These are phyloP conservation scores for Zaprionus lachaisei DNA, from an alignment of 1,140 invertebrate species.

Conservation along the genomic window DNA sequence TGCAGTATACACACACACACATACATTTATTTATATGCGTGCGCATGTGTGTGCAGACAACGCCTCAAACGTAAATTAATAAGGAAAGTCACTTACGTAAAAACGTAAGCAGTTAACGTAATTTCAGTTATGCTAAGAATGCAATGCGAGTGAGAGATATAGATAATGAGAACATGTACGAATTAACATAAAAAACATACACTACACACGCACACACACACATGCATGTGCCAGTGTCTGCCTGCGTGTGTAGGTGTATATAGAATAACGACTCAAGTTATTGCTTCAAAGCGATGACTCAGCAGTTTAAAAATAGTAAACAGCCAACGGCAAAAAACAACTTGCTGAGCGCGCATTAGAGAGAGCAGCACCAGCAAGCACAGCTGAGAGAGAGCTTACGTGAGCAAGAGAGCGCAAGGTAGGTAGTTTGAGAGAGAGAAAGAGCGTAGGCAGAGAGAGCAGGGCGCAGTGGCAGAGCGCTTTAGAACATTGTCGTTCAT, in stretches of 20 bases:
- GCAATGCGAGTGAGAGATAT: neutral
- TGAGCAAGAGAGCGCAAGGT: neutral
- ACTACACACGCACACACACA: slow-evolving; percentile 22
- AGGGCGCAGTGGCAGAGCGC: slow-evolving; percentile 18
- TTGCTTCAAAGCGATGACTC: slow-evolving; percentile 81
- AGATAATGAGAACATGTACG: neutral
- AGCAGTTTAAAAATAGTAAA: slow-evolving; percentile 84
- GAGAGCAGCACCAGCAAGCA: neutral
- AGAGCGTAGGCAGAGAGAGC: neutral
- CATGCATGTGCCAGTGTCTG: slow-evolving; percentile 23
- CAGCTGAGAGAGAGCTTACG: neutral
- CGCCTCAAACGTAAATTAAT: neutral
- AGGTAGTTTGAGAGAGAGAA: slow-evolving; percentile 29
- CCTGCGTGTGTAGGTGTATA: neutral
- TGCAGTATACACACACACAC: slow-evolving; percentile 22
- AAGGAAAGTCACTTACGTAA: neutral
- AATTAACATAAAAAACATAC: neutral
- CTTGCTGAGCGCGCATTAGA: slow-evolving; percentile 74
- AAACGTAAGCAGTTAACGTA: slow-evolving; percentile 2
- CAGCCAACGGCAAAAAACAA: slow-evolving; percentile 69
- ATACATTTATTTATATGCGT: slow-evolving; percentile 1
- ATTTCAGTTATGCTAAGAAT: neutral
- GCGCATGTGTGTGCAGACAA: neutral
- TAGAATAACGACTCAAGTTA: slow-evolving; percentile 55
- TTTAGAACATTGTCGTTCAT: slow-evolving; percentile 42